These are phyloP conservation scores for Clavelina lepadiformis DNA, from an alignment of 23 tunicate genomes.

Conservation along the genomic window DNA sequence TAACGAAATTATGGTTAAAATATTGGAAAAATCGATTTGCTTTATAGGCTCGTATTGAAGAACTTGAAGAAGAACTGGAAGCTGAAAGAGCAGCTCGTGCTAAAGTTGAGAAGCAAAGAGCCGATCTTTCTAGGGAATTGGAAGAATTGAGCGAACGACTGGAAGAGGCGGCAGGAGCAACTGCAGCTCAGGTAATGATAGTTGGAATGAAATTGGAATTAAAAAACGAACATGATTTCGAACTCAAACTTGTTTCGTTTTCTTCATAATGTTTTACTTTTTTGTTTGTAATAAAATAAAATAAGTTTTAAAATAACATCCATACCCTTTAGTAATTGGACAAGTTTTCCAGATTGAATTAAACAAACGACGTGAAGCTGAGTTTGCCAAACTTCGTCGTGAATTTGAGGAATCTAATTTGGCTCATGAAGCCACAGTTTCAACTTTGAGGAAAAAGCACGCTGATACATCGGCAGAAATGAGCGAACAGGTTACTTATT, in stretches of 20 bases:
- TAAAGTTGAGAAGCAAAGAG: slow-evolving; percentile 89
- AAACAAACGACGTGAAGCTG: slow-evolving; percentile 95
- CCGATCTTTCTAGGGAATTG: slow-evolving; percentile 88
- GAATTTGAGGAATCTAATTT: slow-evolving; percentile 96
- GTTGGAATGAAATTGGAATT: too few relatives aligned
- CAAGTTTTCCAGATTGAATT: slow-evolving; percentile 77
- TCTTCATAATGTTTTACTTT: background rate
- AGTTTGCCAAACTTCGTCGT: slow-evolving; percentile 84
- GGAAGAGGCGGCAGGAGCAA: slow-evolving; percentile 97
- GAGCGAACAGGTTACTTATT: slow-evolving; percentile 73
- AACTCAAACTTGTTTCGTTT: background rate
- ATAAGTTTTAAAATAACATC: too few relatives aligned
- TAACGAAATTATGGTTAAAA: too few relatives aligned
- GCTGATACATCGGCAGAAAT: slow-evolving; percentile 87
- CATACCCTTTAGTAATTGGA: background rate
- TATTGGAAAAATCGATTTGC: background rate
- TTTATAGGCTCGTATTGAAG: slow-evolving; percentile 82
- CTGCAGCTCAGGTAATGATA: slow-evolving; percentile 71
- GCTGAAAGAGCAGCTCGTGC: slow-evolving; percentile 95
- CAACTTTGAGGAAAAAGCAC: slow-evolving; percentile 86
- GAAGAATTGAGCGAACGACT: slow-evolving; percentile 95
- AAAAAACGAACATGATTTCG: background rate
- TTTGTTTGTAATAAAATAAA: background rate
- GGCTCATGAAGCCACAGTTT: slow-evolving; percentile 85
- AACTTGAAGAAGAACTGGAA: slow-evolving; percentile 96